Base-by-base conservation (phyloP, 2,888 invertebrate genomes). In the Diarsia dahlii region DNA sequence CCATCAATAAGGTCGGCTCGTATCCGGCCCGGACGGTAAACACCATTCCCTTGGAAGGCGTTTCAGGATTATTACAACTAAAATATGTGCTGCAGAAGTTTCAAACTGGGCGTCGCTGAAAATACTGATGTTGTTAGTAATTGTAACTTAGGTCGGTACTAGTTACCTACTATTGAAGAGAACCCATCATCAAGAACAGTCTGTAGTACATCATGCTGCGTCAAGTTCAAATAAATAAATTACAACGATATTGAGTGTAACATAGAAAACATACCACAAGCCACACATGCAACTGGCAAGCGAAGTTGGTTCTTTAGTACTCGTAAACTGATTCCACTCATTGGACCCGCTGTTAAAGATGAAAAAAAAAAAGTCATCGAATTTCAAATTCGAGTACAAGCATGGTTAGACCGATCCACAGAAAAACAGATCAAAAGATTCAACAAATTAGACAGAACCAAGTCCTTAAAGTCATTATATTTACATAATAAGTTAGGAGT, bases 1-100 rank as follows among this genome's bases (percentile, higher is more conserved):
- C 89, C 85, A 88, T 88, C 89, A 80, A 88, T 89, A 87, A 88
- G 78, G 80, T 74, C 75, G 58, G 78, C 83, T 78, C 80, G 86
- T 78, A 82, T 88, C 89, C 89, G 80, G 77, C 71, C 66, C 77
- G 77, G 80, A 78, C 76, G 79, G 80, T 86, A 89, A 87, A 86
- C 81, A 88, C 74, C 67, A 71, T 72, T 71, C 74, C 34, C 76
- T 34, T 66, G 52, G 58, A 81, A 74, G 69, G 58, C 74, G 65
- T 52, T 77, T 82, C 18, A 45, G 62, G 45, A 77, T 54, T 58
- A 18, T 66, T 50, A 20, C 3, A 50, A 52, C 46, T 39, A 65
- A 69, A 77, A 60, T 60, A 60, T 50, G 54, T 34, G 34, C 18
- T 13, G 23, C 65, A 74, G 71, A 60, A 71, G 39, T 39, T n/a